Base-by-base conservation (phyloP, 2,113 vertebrate genomes). In the Amblyopsis rosae region DNA sequence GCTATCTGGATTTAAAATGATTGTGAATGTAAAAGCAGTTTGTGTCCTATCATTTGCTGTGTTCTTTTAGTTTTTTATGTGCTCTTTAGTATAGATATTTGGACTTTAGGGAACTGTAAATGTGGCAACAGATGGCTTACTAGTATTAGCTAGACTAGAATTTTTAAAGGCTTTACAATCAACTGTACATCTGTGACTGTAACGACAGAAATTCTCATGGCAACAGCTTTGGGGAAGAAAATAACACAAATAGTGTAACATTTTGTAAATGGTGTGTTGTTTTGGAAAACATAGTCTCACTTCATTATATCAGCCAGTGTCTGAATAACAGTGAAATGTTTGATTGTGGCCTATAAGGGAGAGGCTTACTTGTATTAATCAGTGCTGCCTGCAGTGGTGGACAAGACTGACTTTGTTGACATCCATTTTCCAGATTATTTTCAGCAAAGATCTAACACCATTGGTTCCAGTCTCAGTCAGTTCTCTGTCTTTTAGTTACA, bases 61-160 rank as follows among this genome's bases (percentile, higher is more conserved):
- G 26, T 26, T 26, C 26, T 26, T 26, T 26, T 26, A 26, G 26
- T 54, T 62, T 62, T 55, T 70, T 72, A 70, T 71, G 76, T 80
- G 68, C 32, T 64, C 26, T 49, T 59, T 65, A 59, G 57, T 78
- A 70, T 62, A 19, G 64, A 79, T 75, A 65, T 49, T 59, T 77
- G 86, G 86, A 84, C 82, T 67, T 59, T 46, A 17, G 69, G 66
- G 64, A 66, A 64, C 70, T 76, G 89, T 84, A 81, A 91, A 91
- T 59, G 82, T 79, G 4, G 65, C 63, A 81, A 86, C 90, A 91
- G 90, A 91, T 90, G 87, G 90, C 86, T 86, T 68, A 65, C 51
- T 58, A 60, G 78, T 76, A 72, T 70, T 35, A 77, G 81, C 70
- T 17, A 46, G 65, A 41, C 35, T 41, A 8, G 35, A 41, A 41